These are phyloP conservation scores for Labeo rohita DNA, from an alignment of 2,113 vertebrate genomes.

Conservation along the genomic window DNA sequence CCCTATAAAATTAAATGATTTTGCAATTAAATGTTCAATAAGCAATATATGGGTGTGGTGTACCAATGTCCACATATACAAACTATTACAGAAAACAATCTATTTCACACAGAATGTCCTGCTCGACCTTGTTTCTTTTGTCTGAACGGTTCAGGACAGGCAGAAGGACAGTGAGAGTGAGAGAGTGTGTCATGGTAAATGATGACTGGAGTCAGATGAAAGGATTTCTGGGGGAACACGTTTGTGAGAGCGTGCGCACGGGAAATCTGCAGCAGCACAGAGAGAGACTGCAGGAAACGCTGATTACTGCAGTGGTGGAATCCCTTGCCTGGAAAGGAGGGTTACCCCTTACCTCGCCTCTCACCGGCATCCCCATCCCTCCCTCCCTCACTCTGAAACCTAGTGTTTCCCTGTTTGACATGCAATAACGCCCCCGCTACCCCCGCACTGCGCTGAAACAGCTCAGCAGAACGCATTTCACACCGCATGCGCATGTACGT, in stretches of 20 bases:
- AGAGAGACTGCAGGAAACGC: conserved; percentile 58
- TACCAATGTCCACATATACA: background rate
- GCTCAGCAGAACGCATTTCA: conserved; percentile 50
- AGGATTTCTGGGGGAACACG: conserved; percentile 30
- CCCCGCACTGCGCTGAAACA: conserved; percentile 71
- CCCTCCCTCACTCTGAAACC: conserved; percentile 44
- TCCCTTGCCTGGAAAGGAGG: conserved; percentile 78
- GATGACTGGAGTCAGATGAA: conserved; percentile 17
- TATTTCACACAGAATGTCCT: background rate
- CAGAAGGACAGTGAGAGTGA: background rate
- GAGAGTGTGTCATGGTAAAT: conserved; percentile 8
- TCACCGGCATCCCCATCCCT: conserved; percentile 34
- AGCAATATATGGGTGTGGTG: background rate
- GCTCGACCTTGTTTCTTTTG: background rate
- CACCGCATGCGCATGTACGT: conserved; percentile 21
- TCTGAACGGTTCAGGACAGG: background rate
- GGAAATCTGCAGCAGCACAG: conserved; percentile 26
- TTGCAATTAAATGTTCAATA: background rate
- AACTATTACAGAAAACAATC: background rate
- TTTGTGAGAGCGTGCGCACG: conserved; percentile 1
- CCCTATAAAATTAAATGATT: background rate
- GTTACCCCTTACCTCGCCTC: conserved; percentile 69
- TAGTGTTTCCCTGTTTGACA: conserved; percentile 51
- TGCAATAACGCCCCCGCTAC: conserved; percentile 33
- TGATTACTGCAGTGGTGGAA: conserved; percentile 83